Base-by-base conservation (phyloP, 2,888 invertebrate genomes). In the Idaea biselata region DNA sequence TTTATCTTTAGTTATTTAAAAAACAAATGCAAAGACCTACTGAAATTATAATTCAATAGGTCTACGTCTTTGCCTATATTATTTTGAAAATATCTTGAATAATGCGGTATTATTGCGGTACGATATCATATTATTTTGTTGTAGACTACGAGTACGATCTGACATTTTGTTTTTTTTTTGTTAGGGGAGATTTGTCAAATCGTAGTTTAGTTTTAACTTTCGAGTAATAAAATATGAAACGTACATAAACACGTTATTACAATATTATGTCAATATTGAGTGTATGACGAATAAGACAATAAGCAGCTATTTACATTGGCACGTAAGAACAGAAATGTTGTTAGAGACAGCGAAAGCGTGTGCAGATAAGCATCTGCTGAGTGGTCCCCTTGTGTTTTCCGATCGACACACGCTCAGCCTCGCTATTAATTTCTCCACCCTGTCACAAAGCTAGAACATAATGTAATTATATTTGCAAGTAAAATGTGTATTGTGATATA, bases 291-390 rank as follows among this genome's bases (percentile, higher is more conserved):
- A 73, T 73, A 63, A 72, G 73, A 70, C 69, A 73, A 74, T 79
- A 75, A 75, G 73, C 68, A 74, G 71, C 75, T 76, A 78, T 79
- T 79, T 74, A 73, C 73, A 73, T 71, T 71, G 68, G 75, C 73
- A 75, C 70, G 74, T 76, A 76, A 74, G 75, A 77, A 74, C 77
- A 73, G 73, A 77, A 74, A 74, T 75, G 75, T 78, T 75, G 80
- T 78, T 78, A 71, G 74, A 74, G 76, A 70, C 79, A 76, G 78
- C 79, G 81, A 56, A 56, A 18, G 18, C 77, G 83, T 83, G 86
- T 88, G 89, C 76, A 82, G 91, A 92, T 92, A 91, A 91, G 89
- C 87, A 91, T 91, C 91, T 88, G 91, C 91, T 85, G 90, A 91
- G 89, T 89, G 86, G 85, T 83, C 89, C 91, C 91, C 91, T 87